phyloP scores from a whole-genome alignment of 1,140 invertebrate species.

The Bathynomus jamesi region DNA sequence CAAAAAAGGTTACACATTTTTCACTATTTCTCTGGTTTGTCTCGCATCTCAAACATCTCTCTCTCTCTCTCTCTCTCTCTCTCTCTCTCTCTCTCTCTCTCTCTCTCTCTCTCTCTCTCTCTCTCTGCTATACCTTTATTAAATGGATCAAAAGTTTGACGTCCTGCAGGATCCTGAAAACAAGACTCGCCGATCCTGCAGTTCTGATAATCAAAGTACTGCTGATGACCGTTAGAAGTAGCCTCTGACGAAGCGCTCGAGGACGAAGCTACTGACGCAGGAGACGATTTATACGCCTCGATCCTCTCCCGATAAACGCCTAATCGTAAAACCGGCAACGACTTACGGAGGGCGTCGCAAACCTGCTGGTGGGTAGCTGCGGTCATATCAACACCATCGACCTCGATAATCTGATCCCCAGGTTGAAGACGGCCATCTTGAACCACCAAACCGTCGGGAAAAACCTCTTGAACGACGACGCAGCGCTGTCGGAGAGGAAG shows the following conservation, averaged over 20 bases:
- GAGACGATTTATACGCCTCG: conserved; percentile 34
- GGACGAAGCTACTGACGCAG: not conserved
- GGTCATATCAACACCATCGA: conserved; percentile 48
- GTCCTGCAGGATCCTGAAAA: no score
- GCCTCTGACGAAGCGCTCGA: not conserved
- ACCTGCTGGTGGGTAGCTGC: conserved; percentile 40
- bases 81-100: not conserved
- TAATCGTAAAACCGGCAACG: conserved; percentile 38
- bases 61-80: not conserved
- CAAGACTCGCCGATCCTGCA: not conserved
- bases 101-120: not conserved
- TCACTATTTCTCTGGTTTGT: not conserved
- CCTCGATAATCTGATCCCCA: conserved; percentile 54
- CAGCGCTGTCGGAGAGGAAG: conserved; percentile 41
- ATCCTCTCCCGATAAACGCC: conserved; percentile 41
- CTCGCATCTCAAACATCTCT: not conserved
- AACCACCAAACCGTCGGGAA: conserved; percentile 47
- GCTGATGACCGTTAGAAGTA: not conserved
- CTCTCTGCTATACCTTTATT: no score
- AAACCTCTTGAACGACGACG: conserved; percentile 50
- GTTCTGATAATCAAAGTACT: not conserved
- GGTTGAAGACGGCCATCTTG: conserved; percentile 49
- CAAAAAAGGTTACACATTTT: not conserved
- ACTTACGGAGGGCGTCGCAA: conserved; percentile 39
- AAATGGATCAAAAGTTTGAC: no score